phyloP scores from a whole-genome alignment of 2,797 vertebrate genomes.

The Ptychobarbus kaznakovi region DNA sequence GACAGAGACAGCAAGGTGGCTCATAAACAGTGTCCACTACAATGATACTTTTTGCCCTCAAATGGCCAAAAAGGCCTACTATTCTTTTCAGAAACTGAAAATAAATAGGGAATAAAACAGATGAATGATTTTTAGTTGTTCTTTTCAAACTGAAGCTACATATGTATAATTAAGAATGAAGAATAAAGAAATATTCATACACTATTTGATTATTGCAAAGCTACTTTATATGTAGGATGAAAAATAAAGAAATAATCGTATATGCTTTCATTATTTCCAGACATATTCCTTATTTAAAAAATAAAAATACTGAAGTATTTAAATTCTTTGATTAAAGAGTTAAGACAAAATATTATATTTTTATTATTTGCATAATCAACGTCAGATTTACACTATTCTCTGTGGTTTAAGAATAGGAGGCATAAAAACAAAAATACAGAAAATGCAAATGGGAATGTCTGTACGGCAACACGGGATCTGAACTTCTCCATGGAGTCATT shows the following conservation, averaged over 20 bases:
- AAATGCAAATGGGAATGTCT: slow-evolving; percentile 51
- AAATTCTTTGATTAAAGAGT: background rate
- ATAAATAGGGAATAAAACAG: background rate
- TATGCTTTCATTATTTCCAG: background rate
- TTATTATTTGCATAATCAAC: slow-evolving; percentile 2
- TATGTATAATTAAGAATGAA: background rate
- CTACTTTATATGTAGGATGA: background rate
- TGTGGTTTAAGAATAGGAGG: background rate
- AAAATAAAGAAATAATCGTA: background rate
- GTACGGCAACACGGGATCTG: slow-evolving; percentile 35
- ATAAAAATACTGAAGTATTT: background rate
- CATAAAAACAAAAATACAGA: slow-evolving; percentile 23
- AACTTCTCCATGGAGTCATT: slow-evolving; percentile 65
- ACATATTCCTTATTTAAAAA: too few relatives aligned
- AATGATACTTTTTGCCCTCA: slow-evolving; percentile 16
- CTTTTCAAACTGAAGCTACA: background rate
- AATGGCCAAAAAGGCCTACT: background rate
- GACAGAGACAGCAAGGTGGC: slow-evolving; percentile 52
- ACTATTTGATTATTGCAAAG: background rate
- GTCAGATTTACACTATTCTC: background rate
- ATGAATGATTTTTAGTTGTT: background rate
- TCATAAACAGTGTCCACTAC: slow-evolving; percentile 38
- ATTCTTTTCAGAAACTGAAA: background rate
- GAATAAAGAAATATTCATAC: background rate
- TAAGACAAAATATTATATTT: background rate